A percentile compares a stretch with the other conserved stretches of the same genome.
phyloP scores from a whole-genome alignment of 2,113 vertebrate genomes.

The Scatophagus argus region DNA sequence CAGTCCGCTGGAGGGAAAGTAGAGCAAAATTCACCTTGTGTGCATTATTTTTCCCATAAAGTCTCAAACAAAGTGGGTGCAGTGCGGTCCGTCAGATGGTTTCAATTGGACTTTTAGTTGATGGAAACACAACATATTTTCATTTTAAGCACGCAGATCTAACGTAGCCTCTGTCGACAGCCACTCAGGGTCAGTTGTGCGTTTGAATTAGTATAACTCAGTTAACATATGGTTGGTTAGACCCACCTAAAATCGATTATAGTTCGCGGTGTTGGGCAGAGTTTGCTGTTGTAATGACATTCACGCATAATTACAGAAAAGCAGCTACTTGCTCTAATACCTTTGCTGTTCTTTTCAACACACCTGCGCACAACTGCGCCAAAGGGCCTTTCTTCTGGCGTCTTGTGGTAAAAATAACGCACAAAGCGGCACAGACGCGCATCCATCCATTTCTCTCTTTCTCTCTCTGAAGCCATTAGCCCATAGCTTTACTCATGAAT shows the following conservation, averaged over 20 bases:
- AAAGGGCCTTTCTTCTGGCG: neutral
- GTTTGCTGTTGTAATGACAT: too few species aligned
- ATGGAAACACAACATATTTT: neutral
- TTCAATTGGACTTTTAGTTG: neutral
- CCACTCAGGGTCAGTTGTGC: neutral
- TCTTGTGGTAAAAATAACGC: slow-evolving; percentile 2
- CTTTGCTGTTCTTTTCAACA: too few species aligned
- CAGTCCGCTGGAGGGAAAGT: neutral
- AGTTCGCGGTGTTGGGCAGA: too few species aligned
- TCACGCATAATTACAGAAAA: too few species aligned
- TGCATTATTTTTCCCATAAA: neutral
- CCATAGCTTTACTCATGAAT: slow-evolving; percentile 9
- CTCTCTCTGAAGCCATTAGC: slow-evolving; percentile 11
- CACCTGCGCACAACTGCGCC: too few species aligned
- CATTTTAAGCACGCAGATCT: neutral
- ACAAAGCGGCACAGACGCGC: neutral
- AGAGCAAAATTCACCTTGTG: neutral
- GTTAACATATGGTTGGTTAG: too few species aligned
- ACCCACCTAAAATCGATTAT: too few species aligned
- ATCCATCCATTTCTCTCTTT: neutral
- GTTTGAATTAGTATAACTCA: too few species aligned
- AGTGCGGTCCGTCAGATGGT: neutral
- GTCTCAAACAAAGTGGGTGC: neutral
- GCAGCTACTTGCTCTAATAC: too few species aligned
- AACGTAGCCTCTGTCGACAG: neutral